Base-by-base conservation (phyloP, 2,113 vertebrate species). In the Alligator mississippiensis region DNA sequence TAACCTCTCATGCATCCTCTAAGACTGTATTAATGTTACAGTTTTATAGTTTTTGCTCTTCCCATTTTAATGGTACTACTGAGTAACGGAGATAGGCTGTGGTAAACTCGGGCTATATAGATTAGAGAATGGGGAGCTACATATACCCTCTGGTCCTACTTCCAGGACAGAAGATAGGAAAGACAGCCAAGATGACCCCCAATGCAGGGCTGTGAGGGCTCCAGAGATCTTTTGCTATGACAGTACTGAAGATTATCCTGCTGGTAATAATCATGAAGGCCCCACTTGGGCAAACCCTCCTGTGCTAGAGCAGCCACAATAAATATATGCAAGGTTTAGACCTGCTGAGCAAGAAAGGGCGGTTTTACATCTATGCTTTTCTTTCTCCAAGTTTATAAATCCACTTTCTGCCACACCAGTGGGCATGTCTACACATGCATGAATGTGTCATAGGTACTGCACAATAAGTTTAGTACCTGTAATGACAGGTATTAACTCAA, bases 211-310 rank as follows among this genome's bases (percentile, higher is more conserved):
- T 68, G 2, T 34, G 80, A 10, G 14, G 72, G 21, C 18, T 85
- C 18, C 25, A 21, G 2, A 25, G 88, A n/a, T 22, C 3, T 87
- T 87, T 63, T 55, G 1, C 79, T 80, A n/a, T 66, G 38, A 60
- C 15, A 81, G 89, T 87, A 55, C 2, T 77, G 3, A 66, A 78
- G 61, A 62, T 47, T 60, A 4, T 79, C 0, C 38, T 92, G 68
- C 22, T 30, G 78, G 72, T 80, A 81, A 11, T 2, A 81, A 62
- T 7, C 21, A 77, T 79, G 78, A 60, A 64, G 55, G 75, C 4
- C 0, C 63, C 28, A n/a, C 0, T 76, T 30, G 62, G 88, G 25
- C n/a, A 86, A 54, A 30, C 1, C 1, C 3, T 79, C 30, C 60
- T 38, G 9, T 66, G 11, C 70, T 25, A 79, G 66, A 86, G 15